Conservation (phyloP, 2,888 invertebrate species). For the Gandaritis pyraliata region DNA sequence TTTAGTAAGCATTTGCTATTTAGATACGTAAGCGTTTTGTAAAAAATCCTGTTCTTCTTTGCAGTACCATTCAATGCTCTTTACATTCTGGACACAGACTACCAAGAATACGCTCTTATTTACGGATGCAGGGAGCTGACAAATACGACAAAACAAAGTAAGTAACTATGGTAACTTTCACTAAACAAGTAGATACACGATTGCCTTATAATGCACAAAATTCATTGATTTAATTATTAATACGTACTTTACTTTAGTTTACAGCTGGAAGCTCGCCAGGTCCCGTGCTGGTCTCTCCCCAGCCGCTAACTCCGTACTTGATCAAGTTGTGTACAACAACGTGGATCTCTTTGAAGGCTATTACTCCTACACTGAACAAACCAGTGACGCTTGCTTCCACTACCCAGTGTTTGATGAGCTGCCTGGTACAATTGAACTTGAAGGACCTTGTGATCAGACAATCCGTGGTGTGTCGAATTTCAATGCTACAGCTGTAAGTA, state of each 20-base stretch:
- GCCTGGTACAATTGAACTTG: constrained; percentile 55
- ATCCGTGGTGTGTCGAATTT: constrained; percentile 62
- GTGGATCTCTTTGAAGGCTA: constrained; percentile 62
- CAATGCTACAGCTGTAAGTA: constrained; percentile 51
- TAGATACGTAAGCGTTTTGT: no score
- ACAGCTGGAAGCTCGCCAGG: constrained; percentile 72
- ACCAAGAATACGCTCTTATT: constrained; percentile 84
- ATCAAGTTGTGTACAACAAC: constrained; percentile 51
- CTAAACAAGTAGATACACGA: no score
- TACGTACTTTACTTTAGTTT: constrained; percentile 55
- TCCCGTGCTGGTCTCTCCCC: constrained; percentile 53
- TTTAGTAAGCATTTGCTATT: no score
- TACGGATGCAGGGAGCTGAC: constrained; percentile 83
- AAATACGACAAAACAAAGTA: constrained; percentile 64
- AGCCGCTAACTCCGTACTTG: constrained; percentile 49
- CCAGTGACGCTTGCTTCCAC: constrained; percentile 64
- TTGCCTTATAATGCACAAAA: no score
- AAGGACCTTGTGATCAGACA: constrained; percentile 60
- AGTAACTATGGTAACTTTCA: constrained; percentile 16
- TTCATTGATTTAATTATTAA: no score
- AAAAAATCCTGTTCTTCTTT: constrained; percentile 2
- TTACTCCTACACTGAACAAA: constrained; percentile 60
- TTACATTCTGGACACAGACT: constrained; percentile 87
- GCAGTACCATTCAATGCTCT: constrained; percentile 66
- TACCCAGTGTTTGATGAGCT: constrained; percentile 61